phyloP scores from a whole-genome alignment of 2,113 vertebrate species.

The Podocnemis expansa region DNA sequence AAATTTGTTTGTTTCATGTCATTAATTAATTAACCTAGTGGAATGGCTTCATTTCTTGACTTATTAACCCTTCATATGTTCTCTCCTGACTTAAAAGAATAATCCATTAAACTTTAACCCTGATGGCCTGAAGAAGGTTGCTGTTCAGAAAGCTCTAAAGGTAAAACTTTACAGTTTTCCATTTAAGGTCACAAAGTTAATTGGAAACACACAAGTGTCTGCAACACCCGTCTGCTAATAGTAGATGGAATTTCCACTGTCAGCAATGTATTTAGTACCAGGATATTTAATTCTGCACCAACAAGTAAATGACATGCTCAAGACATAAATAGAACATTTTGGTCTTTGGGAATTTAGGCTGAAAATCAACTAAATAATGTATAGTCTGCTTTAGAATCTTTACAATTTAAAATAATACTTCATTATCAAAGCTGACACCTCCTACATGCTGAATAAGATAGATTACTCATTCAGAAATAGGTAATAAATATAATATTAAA shows the following conservation, averaged over 20 bases:
- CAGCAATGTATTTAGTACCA: neutral
- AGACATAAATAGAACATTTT: neutral
- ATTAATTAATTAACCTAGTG: constrained; percentile 75
- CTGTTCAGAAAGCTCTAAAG: constrained; percentile 92
- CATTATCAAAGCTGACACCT: constrained; percentile 34
- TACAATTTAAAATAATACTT: neutral
- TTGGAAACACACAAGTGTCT: constrained; percentile 32
- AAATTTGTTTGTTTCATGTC: constrained; percentile 45
- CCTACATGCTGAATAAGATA: neutral
- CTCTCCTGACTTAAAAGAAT: constrained; percentile 91
- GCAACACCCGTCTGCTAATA: neutral
- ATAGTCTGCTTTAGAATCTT: neutral
- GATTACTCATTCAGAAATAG: neutral
- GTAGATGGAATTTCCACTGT: constrained; percentile 19
- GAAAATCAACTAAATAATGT: neutral
- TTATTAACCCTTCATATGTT: constrained; percentile 87
- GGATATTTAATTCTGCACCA: neutral
- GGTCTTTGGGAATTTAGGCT: neutral
- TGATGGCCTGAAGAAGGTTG: constrained; percentile 91
- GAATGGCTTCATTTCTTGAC: constrained; percentile 76
- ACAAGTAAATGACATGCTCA: neutral
- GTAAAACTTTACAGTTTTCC: constrained; percentile 83
- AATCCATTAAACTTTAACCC: constrained; percentile 97
- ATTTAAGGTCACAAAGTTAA: constrained; percentile 67
- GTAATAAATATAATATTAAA: neutral